Percentiles rank a stretch among this genome's conserved stretches.
Evolutionary conservation across 2,888 invertebrate species (phyloP).

Genomic region (Drosophila peninsularis): DNA sequence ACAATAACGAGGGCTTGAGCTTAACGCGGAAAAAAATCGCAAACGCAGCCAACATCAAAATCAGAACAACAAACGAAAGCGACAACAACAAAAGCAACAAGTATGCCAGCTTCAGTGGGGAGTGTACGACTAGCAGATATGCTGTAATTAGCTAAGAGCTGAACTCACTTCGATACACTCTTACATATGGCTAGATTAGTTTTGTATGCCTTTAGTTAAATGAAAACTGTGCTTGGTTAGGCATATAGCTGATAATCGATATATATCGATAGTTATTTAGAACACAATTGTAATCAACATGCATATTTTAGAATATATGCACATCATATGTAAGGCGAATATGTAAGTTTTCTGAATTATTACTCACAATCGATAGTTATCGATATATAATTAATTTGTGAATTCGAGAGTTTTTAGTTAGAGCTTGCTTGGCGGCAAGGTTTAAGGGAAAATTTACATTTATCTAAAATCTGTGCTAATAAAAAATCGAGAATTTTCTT

Average conservation of each 20-base stretch:
- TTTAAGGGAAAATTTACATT: background rate
- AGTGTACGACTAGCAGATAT: conserved; percentile 15
- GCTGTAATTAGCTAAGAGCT: conserved; percentile 8
- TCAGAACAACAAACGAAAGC: conserved; percentile 48
- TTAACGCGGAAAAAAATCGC: conserved; percentile 48
- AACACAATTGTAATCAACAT: too few relatives aligned
- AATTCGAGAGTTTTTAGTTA: background rate
- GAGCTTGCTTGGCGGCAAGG: background rate
- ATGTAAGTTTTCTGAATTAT: too few relatives aligned
- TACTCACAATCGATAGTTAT: background rate
- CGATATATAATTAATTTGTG: background rate
- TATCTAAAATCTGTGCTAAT: background rate
- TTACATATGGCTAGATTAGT: too few relatives aligned
- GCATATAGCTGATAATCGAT: background rate
- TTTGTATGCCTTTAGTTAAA: too few relatives aligned
- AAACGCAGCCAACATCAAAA: conserved; percentile 55
- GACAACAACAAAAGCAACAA: conserved; percentile 29
- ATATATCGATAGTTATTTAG: too few relatives aligned
- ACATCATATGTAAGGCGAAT: too few relatives aligned
- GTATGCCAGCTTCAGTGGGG: background rate
- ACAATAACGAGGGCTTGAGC: background rate
- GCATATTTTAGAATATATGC: too few relatives aligned
- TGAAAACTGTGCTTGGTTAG: too few relatives aligned
- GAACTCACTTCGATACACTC: background rate
- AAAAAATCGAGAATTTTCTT: background rate